phyloP scores from a whole-genome alignment of 2,888 invertebrate species.

The Azorinus chamasolen region DNA sequence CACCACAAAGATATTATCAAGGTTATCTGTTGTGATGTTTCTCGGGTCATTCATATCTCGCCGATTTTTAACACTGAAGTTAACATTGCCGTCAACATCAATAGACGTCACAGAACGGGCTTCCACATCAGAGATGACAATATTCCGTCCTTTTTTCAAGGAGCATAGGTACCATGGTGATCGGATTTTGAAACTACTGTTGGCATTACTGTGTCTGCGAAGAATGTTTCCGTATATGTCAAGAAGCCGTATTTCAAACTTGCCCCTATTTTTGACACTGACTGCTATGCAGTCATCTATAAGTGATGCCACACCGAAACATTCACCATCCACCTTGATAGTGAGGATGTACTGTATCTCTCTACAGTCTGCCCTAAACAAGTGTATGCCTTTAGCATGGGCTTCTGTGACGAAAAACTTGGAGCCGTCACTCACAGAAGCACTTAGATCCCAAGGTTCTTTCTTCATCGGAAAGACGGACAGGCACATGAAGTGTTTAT shows the following conservation, averaged over 20 bases:
- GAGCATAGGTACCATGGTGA: conserved; percentile 56
- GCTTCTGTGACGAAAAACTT: conserved; percentile 52
- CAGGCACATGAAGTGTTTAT: conserved; percentile 43
- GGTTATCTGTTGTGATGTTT: conserved; percentile 46
- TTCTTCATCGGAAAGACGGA: conserved; percentile 40
- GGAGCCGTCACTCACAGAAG: conserved; percentile 29
- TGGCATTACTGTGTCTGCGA: conserved; percentile 17
- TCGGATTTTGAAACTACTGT: conserved; percentile 23
- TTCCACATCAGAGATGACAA: conserved; percentile 49
- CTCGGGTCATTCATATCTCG: conserved; percentile 42
- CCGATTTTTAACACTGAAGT: conserved; percentile 36
- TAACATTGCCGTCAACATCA: conserved; percentile 42
- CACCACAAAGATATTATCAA: conserved; percentile 51
- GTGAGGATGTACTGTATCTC: conserved; percentile 51
- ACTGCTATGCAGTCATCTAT: conserved; percentile 40
- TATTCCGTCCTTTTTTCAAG: conserved; percentile 20
- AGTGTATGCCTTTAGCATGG: conserved; percentile 40
- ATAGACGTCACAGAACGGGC: conserved; percentile 37
- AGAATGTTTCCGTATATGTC: conserved; percentile 55
- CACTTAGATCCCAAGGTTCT: conserved; percentile 57
- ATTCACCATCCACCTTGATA: conserved; percentile 51
- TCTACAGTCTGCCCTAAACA: conserved; percentile 31
- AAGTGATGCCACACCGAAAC: conserved; percentile 50
- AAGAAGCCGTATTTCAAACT: conserved; percentile 35
- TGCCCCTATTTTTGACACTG: conserved; percentile 36